Evolutionary conservation across 2,113 vertebrate genomes (phyloP), one percentile per base, ranked within the genome.

Genomic region (Perca flavescens): DNA sequence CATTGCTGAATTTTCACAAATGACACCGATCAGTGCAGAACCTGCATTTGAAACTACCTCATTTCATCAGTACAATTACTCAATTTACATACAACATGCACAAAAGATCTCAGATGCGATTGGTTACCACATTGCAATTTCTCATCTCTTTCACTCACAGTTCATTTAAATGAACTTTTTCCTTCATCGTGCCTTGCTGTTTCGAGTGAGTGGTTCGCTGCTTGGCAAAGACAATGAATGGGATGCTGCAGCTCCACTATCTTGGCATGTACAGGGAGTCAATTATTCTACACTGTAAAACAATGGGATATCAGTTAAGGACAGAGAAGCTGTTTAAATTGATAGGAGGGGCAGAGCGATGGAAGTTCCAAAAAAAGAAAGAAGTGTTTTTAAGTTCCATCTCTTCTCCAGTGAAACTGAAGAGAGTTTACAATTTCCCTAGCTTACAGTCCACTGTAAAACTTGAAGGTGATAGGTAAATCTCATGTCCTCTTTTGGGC

Each of bases 281-380:
- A 43, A 54, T 81, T 46, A 56, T 60, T 70, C 31, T 74, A 62
- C 84, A 79, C 31, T 43, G 34, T 52, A 36, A 78, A 79, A 85
- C 74, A 85, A 82, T 25, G 5, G 25, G 22, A 52, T 65, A 56
- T 61, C 63, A 60, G 11, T 77, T 40, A 36, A 52, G 68, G 22
- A 25, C 25, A 53, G 66, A 31, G 17, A 49, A 10, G 11, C 19
- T 58, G 46, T 85, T 65, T 75, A 10, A 64, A 15, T 0, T 60
- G 25, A 84, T 58, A 64, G 46, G 8, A 70, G 16, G n/a, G 4
- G 15, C 25, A 28, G 50, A 25, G 1, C 17, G 14, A 25, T 58
- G 72, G 25, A 61, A 65, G 60, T 58, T 60, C 22, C 9, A 22
- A 28, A 16, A 34, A 34, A 70, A 75, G 4, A 60, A 53, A 57